Conservation (phyloP, 2,888 invertebrate species). For the Protula sp. region DNA sequence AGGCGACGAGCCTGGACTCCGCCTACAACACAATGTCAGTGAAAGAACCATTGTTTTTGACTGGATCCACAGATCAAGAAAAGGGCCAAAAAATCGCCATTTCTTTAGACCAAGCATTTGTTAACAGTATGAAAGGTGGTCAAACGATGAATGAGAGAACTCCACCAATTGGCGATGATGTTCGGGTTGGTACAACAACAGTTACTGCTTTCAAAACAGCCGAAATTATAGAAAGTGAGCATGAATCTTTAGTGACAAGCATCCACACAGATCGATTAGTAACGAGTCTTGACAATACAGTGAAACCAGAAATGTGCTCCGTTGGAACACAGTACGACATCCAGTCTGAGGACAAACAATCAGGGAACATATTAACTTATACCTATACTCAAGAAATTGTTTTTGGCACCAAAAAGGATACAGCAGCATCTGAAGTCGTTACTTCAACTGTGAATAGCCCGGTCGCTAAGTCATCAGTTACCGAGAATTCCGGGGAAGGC, state of each 20-base stretch:
- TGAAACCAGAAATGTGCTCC: not conserved
- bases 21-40: too few relatives aligned
- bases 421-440: too few relatives aligned
- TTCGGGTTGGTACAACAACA: not conserved
- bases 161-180: not conserved
- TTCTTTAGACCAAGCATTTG: not conserved
- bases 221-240: too few relatives aligned
- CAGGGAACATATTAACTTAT: not conserved
- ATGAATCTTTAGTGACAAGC: too few relatives aligned
- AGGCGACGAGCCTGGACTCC: constrained; percentile 1
- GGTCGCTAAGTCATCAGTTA: too few relatives aligned
- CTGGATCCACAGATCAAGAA: too few relatives aligned
- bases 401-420: too few relatives aligned
- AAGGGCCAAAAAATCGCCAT: not conserved
- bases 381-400: not conserved
- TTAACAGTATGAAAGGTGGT: not conserved
- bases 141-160: not conserved
- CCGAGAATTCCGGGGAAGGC: too few relatives aligned
- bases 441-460: too few relatives aligned
- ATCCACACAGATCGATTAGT: too few relatives aligned
- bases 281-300: too few relatives aligned
- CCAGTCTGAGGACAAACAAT: not conserved
- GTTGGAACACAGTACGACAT: not conserved
- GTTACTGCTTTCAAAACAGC: not conserved
- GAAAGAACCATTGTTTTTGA: too few relatives aligned